Percentiles rank a stretch among this genome's conserved stretches.
Conservation (phyloP, 53 echinoderm and acorn worm genomes). For the Luidia sarsii region DNA sequence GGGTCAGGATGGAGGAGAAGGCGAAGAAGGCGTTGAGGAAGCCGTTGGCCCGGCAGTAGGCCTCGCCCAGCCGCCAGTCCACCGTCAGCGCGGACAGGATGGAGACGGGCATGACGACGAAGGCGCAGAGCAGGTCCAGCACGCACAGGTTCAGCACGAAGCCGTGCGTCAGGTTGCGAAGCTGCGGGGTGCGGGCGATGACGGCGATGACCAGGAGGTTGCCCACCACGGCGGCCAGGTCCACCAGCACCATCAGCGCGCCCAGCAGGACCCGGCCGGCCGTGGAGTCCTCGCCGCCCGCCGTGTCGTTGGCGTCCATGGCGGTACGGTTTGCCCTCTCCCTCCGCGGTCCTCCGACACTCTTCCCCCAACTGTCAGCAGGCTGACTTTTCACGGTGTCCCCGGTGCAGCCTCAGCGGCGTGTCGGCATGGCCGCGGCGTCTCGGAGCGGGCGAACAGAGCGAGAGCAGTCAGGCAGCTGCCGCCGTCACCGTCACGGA, state of each 20-base stretch:
- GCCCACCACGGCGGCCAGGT: conserved; percentile 63
- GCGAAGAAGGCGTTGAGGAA: conserved; percentile 83
- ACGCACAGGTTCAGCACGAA: conserved; percentile 81
- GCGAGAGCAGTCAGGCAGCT: too few species aligned
- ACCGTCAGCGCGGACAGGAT: conserved; percentile 61
- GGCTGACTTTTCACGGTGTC: too few species aligned
- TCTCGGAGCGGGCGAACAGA: too few species aligned
- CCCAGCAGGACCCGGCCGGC: conserved; percentile 50
- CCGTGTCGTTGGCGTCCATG: conserved; percentile 13
- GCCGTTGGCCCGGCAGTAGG: conserved; percentile 78
- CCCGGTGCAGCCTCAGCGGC: too few species aligned
- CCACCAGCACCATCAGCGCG: conserved; percentile 63
- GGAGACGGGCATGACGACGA: conserved; percentile 77
- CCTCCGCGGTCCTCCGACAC: not conserved
- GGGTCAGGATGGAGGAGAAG: conserved; percentile 77
- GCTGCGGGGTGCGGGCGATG: conserved; percentile 75
- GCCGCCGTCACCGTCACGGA: too few species aligned
- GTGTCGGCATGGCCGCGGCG: too few species aligned
- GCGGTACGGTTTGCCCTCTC: not conserved
- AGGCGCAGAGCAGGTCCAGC: conserved; percentile 72
- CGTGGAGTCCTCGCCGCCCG: not conserved
- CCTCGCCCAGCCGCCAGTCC: conserved; percentile 75
- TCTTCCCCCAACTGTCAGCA: too few species aligned
- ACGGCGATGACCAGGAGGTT: conserved; percentile 70
- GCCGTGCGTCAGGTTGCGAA: conserved; percentile 80